Conservation (phyloP, 1,140 invertebrate genomes). For the Tachypleus tridentatus region DNA sequence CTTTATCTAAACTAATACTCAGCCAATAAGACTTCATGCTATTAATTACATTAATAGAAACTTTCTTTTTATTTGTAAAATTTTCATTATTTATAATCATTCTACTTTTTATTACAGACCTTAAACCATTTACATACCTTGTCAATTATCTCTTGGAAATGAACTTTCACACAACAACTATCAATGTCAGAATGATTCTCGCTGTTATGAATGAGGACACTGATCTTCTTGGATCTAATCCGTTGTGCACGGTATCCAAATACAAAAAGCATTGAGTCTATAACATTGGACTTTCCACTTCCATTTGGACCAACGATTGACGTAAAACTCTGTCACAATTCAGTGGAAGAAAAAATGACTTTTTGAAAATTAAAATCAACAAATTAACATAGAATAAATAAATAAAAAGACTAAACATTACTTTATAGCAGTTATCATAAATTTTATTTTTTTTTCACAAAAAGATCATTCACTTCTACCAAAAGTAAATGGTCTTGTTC, state of each 20-base stretch:
- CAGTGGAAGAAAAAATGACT: not conserved
- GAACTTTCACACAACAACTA: conserved; percentile 74
- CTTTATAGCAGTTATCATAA: not conserved
- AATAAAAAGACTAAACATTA: not conserved
- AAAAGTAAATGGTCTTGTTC: not conserved
- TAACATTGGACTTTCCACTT: conserved; percentile 99
- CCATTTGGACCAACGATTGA: conserved; percentile 98
- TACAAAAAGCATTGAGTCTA: conserved; percentile 98
- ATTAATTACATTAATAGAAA: too few species aligned
- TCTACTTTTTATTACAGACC: too few species aligned
- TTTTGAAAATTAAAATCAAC: conserved; percentile 28
- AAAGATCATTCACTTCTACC: conserved; percentile 3
- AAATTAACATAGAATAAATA: conserved; percentile 1
- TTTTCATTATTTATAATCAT: too few species aligned
- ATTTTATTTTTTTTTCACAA: not conserved
- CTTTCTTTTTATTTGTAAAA: too few species aligned
- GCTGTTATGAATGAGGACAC: conserved; percentile 89
- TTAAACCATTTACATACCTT: conserved; percentile 27
- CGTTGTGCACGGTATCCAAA: conserved; percentile 94
- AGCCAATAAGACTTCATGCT: too few species aligned
- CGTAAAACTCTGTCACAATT: conserved; percentile 64
- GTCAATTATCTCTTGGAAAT: conserved; percentile 85
- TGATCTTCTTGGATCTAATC: conserved; percentile 92
- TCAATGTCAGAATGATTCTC: conserved; percentile 59
- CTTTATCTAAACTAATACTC: too few species aligned